phyloP scores from a whole-genome alignment of 2,888 invertebrate species.

The Orthosia gracilis region DNA sequence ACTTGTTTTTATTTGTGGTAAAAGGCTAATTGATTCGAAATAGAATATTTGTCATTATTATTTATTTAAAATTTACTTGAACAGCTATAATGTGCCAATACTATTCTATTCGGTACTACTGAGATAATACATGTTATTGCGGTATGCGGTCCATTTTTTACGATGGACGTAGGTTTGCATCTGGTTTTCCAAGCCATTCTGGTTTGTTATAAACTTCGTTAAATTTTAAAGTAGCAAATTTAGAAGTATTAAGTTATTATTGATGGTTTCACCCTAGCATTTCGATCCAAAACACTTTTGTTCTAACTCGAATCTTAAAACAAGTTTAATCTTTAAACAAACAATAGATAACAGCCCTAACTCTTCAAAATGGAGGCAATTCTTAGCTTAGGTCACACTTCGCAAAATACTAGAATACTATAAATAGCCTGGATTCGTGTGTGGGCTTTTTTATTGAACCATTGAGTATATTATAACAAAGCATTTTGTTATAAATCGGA shows the following conservation, averaged over 20 bases:
- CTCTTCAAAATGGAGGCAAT: background rate
- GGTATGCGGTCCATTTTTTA: no score
- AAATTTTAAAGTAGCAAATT: no score
- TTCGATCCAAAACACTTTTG: background rate
- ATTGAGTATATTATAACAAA: constrained; percentile 15
- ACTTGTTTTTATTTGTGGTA: no score
- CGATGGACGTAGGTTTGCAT: no score
- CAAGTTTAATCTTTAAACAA: background rate
- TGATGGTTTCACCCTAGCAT: background rate
- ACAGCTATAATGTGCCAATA: no score
- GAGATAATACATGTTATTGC: no score
- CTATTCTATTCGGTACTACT: no score
- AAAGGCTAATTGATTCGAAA: no score
- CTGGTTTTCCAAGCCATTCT: no score
- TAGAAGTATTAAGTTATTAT: background rate
- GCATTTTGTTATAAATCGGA: constrained; percentile 18
- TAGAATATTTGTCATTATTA: no score
- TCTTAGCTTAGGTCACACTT: background rate
- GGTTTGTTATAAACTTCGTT: no score
- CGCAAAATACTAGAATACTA: background rate
- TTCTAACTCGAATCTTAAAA: background rate
- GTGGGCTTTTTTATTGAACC: constrained; percentile 24
- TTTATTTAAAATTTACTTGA: no score
- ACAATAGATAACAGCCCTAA: background rate
- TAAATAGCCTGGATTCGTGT: constrained; percentile 1